phyloP scores from a whole-genome alignment of 2,113 vertebrate genomes.

The Formicarius rufipectus region DNA sequence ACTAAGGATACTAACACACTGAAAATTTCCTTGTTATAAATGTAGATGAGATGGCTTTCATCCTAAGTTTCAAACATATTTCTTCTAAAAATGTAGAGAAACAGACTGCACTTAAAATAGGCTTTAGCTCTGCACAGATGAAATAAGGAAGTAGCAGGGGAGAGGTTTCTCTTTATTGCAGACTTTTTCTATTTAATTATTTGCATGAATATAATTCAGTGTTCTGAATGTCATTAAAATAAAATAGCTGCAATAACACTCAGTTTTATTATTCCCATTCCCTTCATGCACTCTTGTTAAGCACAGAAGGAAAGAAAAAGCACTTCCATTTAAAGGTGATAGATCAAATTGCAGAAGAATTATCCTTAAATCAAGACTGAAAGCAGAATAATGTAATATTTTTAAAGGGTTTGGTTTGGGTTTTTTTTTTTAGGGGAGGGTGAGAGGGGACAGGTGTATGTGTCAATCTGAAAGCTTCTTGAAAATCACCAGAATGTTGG shows the following conservation, averaged over 20 bases:
- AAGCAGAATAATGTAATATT: neutral
- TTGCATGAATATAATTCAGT: neutral
- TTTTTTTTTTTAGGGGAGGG: too few species aligned
- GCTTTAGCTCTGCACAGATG: neutral
- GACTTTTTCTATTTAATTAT: neutral
- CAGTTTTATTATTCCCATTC: neutral
- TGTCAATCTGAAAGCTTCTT: neutral
- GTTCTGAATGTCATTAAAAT: neutral
- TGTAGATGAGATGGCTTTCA: neutral
- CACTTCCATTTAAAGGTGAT: neutral
- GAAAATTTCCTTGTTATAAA: neutral
- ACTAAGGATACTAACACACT: neutral
- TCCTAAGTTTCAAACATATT: neutral
- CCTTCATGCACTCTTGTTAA: neutral
- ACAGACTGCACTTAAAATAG: neutral
- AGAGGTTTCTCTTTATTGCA: neutral
- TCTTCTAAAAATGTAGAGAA: neutral
- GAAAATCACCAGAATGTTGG: neutral
- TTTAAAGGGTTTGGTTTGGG: fast-evolving
- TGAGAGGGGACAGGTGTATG: neutral
- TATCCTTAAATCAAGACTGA: neutral
- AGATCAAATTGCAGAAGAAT: neutral
- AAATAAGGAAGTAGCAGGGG: neutral
- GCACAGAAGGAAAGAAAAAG: neutral
- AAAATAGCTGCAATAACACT: neutral